Conservation (phyloP, 2,113 vertebrate genomes). For the Epinephelus cyanopodus region DNA sequence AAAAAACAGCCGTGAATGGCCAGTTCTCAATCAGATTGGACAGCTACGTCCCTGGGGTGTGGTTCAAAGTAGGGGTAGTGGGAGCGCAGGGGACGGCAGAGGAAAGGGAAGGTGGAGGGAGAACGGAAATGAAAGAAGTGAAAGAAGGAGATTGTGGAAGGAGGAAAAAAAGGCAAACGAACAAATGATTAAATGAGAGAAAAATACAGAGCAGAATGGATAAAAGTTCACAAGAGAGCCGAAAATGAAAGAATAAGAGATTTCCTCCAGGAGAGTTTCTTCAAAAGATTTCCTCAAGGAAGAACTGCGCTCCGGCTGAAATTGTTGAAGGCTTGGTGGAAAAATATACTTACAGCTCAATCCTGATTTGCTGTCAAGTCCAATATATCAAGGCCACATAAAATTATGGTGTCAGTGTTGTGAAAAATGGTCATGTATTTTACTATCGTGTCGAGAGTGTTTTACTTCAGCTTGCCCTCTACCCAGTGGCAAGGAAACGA, state of each 20-base stretch:
- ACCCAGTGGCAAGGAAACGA: conserved; percentile 35
- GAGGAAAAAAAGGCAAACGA: background rate
- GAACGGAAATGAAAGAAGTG: conserved; percentile 10
- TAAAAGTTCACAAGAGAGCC: background rate
- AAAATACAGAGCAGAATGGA: conserved; percentile 9
- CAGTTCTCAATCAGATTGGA: conserved; percentile 64
- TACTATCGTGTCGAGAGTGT: conserved; percentile 37
- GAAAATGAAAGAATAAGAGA: conserved; percentile 32
- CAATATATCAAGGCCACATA: conserved; percentile 64
- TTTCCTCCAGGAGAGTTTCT: conserved; percentile 43
- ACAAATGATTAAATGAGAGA: conserved; percentile 17
- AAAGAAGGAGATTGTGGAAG: conserved; percentile 5
- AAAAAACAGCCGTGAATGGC: conserved; percentile 40
- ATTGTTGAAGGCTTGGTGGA: conserved; percentile 32
- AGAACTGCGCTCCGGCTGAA: conserved; percentile 28
- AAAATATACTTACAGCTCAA: conserved; percentile 65
- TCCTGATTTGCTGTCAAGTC: conserved; percentile 70
- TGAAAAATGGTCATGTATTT: conserved; percentile 49
- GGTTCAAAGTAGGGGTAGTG: conserved; percentile 41
- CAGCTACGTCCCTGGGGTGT: conserved; percentile 61
- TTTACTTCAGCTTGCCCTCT: conserved; percentile 52
- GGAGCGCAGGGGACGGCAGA: conserved; percentile 14
- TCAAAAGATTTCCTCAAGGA: conserved; percentile 45
- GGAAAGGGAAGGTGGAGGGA: conserved; percentile 20
- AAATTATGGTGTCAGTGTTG: conserved; percentile 57